Conservation (phyloP, 92 coral and sea anemone species). For the Epizoanthus fatuus region DNA sequence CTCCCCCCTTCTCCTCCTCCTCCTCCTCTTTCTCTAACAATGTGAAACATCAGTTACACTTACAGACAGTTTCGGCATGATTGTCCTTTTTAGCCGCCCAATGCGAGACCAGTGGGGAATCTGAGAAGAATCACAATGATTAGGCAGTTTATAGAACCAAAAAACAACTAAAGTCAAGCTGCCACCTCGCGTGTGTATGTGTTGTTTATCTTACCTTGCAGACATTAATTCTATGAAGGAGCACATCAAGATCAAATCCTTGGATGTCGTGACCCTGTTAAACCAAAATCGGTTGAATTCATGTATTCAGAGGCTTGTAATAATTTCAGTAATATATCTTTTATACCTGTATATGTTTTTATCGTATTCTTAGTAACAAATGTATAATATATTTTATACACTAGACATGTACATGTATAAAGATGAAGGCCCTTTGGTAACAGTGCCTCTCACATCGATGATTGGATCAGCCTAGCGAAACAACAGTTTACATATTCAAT, state of each 20-base stretch:
- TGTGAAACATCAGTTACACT: slow-evolving; percentile 8
- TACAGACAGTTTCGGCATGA: slow-evolving; percentile 89
- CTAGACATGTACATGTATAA: too few species aligned
- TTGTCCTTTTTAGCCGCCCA: slow-evolving; percentile 88
- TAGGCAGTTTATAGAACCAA: not conserved
- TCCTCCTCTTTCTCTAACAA: not conserved
- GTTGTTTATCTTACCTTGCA: slow-evolving; percentile 76
- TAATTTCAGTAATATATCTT: too few species aligned
- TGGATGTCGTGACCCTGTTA: slow-evolving; percentile 94
- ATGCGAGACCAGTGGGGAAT: slow-evolving; percentile 99
- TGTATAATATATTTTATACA: too few species aligned
- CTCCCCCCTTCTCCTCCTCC: too few species aligned
- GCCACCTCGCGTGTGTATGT: not conserved
- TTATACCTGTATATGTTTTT: too few species aligned
- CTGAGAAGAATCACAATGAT: slow-evolving; percentile 35
- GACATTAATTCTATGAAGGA: slow-evolving; percentile 92
- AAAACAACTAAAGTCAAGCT: not conserved
- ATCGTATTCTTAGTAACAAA: too few species aligned
- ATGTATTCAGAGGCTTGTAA: too few species aligned
- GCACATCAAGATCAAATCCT: slow-evolving; percentile 93
- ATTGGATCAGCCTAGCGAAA: too few species aligned
- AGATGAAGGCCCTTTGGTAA: too few species aligned
- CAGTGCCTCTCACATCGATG: too few species aligned
- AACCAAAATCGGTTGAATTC: too few species aligned
- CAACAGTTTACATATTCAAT: too few species aligned